Evolutionary conservation across 2,113 vertebrate genomes (phyloP), one percentile per base, ranked within the genome.

Genomic region (Solea solea): DNA sequence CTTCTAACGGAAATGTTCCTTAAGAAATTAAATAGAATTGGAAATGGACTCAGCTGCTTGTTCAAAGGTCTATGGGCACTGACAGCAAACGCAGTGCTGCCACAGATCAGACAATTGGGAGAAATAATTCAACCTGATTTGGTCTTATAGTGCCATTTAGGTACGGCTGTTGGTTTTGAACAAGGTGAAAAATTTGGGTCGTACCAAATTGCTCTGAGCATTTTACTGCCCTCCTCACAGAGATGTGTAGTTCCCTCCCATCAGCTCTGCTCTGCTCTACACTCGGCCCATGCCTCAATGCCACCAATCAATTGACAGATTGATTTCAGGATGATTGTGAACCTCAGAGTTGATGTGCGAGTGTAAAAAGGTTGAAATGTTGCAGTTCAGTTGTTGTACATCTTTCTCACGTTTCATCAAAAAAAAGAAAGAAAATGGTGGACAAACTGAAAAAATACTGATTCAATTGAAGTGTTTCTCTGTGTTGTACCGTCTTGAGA

Each of bases 281-380:
- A 25, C 44, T 50, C 56, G 15, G 39, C 21, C 25, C 54, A 64
- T 12, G 58, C 45, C 51, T 52, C 45, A 13, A 40, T 10, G 54
- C 41, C 80, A 81, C 55, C 61, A 62, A 76, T 87, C 74, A 78
- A 86, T 83, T 41, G 2, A 25, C 12, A 34, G 46, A 88, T 87
- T 55, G 49, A 83, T 86, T 57, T 16, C 41, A 49, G 46, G n/a
- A 15, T 39, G 54, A 40, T 15, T 12, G 56, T 58, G n/a, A 9
- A 16, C 8, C 42, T 9, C 10, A 9, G 21, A 25, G 9, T 16
- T 50, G 13, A 51, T 56, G 50, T 60, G 14, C 12, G 44, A 25
- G 21, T 21, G 21, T 21, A 27, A 14, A 53, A 6, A 13, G 40
- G 40, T 16, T 53, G 9, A 52, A 63, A 58, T 13, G 12, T 14